A percentile compares a stretch with the other conserved stretches of the same genome.
These are phyloP conservation scores for Tokudaia muenninki DNA, from an alignment of 2,797 vertebrate genomes.

Conservation along the genomic window DNA sequence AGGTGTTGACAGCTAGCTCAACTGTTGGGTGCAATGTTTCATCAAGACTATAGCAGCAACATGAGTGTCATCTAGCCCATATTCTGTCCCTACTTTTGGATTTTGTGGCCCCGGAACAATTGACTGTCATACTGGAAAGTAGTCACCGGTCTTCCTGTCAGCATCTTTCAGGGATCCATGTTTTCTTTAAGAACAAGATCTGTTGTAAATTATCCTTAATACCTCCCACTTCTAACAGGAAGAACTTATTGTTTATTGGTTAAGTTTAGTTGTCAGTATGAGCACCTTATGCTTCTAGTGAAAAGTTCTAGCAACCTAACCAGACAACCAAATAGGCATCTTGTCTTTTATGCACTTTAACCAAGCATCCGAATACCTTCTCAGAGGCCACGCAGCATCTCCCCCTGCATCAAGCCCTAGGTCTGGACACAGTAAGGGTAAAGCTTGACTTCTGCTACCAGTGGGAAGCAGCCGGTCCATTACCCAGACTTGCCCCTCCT, in stretches of 20 bases:
- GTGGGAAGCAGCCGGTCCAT: not conserved
- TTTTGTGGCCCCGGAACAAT: not conserved
- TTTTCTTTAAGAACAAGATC: not conserved
- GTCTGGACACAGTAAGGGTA: not conserved
- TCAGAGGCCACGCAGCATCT: not conserved
- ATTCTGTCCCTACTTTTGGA: not conserved
- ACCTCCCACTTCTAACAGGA: not conserved
- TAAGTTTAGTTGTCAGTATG: not conserved
- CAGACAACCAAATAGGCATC: not conserved
- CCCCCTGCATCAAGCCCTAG: accelerated
- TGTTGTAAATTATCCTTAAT: not conserved
- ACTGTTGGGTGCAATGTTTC: too few relatives aligned
- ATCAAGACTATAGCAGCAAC: not conserved
- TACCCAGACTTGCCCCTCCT: not conserved
- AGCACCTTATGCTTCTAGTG: not conserved
- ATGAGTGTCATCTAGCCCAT: not conserved
- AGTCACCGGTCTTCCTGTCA: accelerated
- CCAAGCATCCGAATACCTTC: not conserved
- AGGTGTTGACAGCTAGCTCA: not conserved
- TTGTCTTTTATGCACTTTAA: too few relatives aligned
- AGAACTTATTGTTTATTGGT: not conserved
- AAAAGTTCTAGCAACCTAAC: too few relatives aligned
- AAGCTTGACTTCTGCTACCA: not conserved
- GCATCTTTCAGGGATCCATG: not conserved
- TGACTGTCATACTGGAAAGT: not conserved